Evolutionary conservation across 2,797 vertebrate genomes (phyloP), one percentile per base, ranked within the genome.

Genomic region (Threskiornis aethiopicus): DNA sequence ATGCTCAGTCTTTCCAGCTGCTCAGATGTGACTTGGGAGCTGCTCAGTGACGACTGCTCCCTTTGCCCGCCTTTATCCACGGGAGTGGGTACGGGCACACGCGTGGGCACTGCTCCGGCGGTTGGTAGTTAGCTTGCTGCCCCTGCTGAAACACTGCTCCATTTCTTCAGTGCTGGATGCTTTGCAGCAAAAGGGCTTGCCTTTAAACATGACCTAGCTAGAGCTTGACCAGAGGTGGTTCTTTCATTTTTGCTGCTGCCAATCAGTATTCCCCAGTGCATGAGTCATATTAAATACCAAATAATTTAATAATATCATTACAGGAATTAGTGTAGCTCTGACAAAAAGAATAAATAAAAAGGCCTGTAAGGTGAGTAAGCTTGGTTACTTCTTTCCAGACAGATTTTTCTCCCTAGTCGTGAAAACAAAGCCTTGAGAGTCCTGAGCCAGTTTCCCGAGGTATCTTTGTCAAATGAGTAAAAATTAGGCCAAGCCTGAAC

Each of bases 91-190:
- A 17, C 5, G 22, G 42, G 59, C 72, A 73, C 44, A 20, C 0
- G 0, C 0, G 3, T 6, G 33, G 46, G 29, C 4, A 4, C 49
- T 72, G 86, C 73, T 52, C 21, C 1, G 0, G 49, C 6, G 4
- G 54, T 25, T 44, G n/a, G 9, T 28, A 13, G 4, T 17, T 4
- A 6, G 16, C 58, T 37, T 49, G 26, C 33, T 39, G 33, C 54
- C 31, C n/a, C 42, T 46, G 57, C 24, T 54, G 65, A 47, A 69
- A 46, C 42, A 7, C 16, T 33, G 64, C 59, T 84, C 65, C 39
- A 7, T 25, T 21, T 37, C 64, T 70, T 72, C 52, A n/a, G 72
- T 24, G 31, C 67, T n/a, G 51, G 26, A 26, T 35, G 33, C 46
- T 87, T 41, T 41, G 55, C 39, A 11, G 17, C 31, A 22, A 58